These are phyloP conservation scores for Aspiorhynchus laticeps DNA, from an alignment of 2,113 vertebrate genomes.

Conservation along the genomic window DNA sequence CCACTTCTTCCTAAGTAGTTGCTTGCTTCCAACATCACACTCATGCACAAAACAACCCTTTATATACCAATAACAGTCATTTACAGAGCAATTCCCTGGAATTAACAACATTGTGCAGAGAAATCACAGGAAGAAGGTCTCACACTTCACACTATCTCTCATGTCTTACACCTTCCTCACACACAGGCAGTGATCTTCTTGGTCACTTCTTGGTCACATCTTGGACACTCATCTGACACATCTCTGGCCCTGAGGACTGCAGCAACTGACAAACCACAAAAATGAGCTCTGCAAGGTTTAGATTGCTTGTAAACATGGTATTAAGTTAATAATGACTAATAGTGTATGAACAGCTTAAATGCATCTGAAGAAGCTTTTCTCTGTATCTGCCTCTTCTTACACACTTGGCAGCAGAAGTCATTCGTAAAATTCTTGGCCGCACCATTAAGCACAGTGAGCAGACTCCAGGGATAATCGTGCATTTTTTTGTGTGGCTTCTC, in stretches of 20 bases:
- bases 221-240: background rate
- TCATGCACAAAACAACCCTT: background rate
- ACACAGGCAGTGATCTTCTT: conserved; percentile 26
- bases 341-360: background rate
- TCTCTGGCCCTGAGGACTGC: background rate
- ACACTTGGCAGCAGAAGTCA: conserved; percentile 16
- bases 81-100: background rate
- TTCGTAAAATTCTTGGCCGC: conserved; percentile 17
- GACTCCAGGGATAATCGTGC: conserved; percentile 21
- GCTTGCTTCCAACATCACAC: background rate
- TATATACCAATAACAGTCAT: background rate
- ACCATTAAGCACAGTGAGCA: conserved; percentile 39
- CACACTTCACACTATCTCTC: background rate
- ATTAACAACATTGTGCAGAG: background rate
- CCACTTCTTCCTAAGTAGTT: background rate
- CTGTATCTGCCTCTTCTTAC: conserved; percentile 13
- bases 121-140: conserved; percentile 5
- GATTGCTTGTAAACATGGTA: background rate
- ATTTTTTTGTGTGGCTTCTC: conserved; percentile 6
- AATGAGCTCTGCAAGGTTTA: background rate
- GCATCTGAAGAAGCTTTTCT: conserved; percentile 11
- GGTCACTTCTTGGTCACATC: too few relatives aligned
- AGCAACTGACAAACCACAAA: background rate
- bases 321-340: conserved; percentile 10
- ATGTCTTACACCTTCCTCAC: background rate